These are phyloP conservation scores for Polia nebulosa DNA, from an alignment of 2,888 invertebrate species.

Conservation along the genomic window DNA sequence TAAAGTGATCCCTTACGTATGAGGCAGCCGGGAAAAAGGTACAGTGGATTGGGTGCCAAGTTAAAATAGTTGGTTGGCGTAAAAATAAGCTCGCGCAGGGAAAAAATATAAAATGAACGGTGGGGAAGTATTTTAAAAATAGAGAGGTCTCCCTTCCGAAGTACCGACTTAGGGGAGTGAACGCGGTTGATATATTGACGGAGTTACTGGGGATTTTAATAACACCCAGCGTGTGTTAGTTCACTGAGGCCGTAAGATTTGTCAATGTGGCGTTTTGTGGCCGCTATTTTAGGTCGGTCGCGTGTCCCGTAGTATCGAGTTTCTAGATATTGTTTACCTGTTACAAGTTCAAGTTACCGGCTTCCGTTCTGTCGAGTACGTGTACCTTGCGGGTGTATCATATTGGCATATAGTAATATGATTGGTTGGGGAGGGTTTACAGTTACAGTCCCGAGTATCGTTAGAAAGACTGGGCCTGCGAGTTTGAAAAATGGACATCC, in stretches of 20 bases:
- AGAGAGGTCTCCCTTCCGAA: slow-evolving; percentile 84
- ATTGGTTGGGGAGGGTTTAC: neutral
- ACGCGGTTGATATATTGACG: slow-evolving; percentile 88
- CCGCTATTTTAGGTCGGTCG: slow-evolving; percentile 87
- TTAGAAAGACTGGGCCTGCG: neutral
- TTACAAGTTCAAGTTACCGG: slow-evolving; percentile 74
- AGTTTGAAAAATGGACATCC: neutral
- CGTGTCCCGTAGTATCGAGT: slow-evolving; percentile 83
- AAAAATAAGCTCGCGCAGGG: slow-evolving; percentile 84
- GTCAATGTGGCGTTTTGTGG: slow-evolving; percentile 89
- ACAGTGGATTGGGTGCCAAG: slow-evolving; percentile 55
- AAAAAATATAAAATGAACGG: slow-evolving; percentile 89
- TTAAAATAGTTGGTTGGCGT: slow-evolving; percentile 75
- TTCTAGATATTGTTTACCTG: slow-evolving; percentile 86
- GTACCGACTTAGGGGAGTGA: slow-evolving; percentile 78
- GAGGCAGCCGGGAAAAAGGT: slow-evolving; percentile 5
- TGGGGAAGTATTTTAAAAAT: slow-evolving; percentile 90
- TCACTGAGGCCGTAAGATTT: slow-evolving; percentile 89
- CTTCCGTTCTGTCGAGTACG: slow-evolving; percentile 68
- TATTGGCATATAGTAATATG: slow-evolving; percentile 2
- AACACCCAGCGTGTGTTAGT: slow-evolving; percentile 89
- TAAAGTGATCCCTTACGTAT: slow-evolving; percentile 66
- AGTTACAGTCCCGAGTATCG: neutral
- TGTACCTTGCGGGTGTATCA: slow-evolving; percentile 11
- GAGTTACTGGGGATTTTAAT: slow-evolving; percentile 90